Base-by-base conservation (phyloP, 1,140 invertebrate species). In the Proales similis region DNA sequence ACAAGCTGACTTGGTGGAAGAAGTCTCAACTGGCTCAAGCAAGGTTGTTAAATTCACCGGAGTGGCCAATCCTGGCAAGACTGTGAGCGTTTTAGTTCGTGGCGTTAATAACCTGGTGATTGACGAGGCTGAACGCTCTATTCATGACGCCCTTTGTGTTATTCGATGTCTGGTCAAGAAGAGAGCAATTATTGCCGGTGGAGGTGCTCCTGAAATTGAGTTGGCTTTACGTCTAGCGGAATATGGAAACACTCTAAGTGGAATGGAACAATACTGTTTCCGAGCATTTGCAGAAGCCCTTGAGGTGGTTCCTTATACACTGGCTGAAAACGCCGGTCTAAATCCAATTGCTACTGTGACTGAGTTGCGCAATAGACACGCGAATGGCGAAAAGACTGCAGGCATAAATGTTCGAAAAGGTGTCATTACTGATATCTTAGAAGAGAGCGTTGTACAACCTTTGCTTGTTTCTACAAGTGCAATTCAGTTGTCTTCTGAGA, bases 281-380 rank as follows among this genome's bases (percentile, higher is more conserved):
- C 81, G 86, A 65, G 91, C 89, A 1, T 99, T 89, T 80, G 90
- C 93, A 6, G 87, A 95, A 72, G 90, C 94, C 1, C 78, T 99
- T 20, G 92, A 97, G 79, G 85, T 98, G 3, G 88, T 99, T 71
- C 95, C 95, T 2, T 93, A 85, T 48, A 99, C 95, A 2, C 78
- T 99, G 49, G 90, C 95, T n/a, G 95, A 99, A 78, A 99, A 99
- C 77, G 93, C 94, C 22, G 94, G 95, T n/a, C 79, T 99, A 2
- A 97, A 94, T 78, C 86, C 95, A 0, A 96, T 99, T 72, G 76
- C 86, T 46, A 97, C 93, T 0, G 93, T 99, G 0, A 98, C 94
- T 0, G 92, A 97, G 75, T 79, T 99, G 49, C 82, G 94, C 57
- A 95, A 90, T 71, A 82, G 86, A 70, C 93, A 99, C 77, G 90